Percentiles rank a stretch among this genome's conserved stretches.
These are phyloP conservation scores for Machaerirhynchus nigripectus DNA, from an alignment of 2,113 vertebrate species.

Conservation along the genomic window DNA sequence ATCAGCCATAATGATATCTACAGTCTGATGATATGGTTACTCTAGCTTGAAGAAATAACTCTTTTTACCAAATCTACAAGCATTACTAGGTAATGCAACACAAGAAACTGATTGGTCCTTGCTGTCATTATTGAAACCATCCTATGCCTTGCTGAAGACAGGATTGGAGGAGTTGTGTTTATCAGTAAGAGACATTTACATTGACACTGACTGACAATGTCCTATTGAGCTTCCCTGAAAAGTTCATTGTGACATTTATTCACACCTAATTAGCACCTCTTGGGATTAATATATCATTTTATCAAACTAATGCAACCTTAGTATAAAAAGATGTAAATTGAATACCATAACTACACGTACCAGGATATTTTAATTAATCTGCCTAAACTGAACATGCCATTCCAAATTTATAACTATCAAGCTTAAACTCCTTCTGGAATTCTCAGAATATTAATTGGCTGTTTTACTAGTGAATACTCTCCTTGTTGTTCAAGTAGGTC, in stretches of 20 bases:
- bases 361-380: constrained; percentile 73
- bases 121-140: not conserved
- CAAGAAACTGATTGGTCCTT: not conserved
- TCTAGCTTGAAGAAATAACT: not conserved
- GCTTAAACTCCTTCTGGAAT: constrained; percentile 35
- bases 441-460: constrained; percentile 56
- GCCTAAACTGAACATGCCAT: constrained; percentile 59
- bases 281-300: constrained; percentile 68
- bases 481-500: not conserved
- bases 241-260: constrained; percentile 67
- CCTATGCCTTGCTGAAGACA: not conserved
- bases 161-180: not conserved
- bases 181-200: not conserved
- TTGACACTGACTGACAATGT: constrained; percentile 57
- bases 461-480: constrained; percentile 19
- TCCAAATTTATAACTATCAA: constrained; percentile 69
- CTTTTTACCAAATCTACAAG: not conserved
- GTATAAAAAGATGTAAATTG: constrained; percentile 61
- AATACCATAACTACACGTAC: constrained; percentile 54
- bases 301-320: constrained; percentile 63
- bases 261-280: constrained; percentile 69
- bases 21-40: not conserved
- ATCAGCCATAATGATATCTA: not conserved
- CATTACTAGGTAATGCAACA: not conserved
- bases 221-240: constrained; percentile 53